Base-by-base conservation (phyloP, 2,797 vertebrate genomes). In the Anabacerthia variegaticeps region DNA sequence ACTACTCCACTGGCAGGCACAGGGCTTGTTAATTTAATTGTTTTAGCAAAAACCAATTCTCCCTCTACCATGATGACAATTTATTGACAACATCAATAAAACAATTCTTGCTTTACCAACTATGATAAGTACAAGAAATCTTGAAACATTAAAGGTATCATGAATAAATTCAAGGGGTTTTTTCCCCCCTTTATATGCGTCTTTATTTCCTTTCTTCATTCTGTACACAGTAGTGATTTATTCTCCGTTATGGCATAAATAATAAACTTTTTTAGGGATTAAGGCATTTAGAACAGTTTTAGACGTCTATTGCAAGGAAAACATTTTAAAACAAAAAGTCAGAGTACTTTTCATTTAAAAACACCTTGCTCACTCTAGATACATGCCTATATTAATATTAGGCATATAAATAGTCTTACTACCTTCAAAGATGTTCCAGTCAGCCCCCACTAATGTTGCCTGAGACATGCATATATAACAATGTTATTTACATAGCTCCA, bases 391-490 rank as follows among this genome's bases (percentile, higher is more conserved):
- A 85, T 83, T 80, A 89, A 54, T 79, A 82, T 62, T 68, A 91
- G 54, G 20, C 20, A 43, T 51, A 43, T 78, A 87, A 88, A 88
- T 68, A 71, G 11, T 89, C 34, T 63, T 67, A 43, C 3, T 65
- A 54, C 27, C 7, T 86, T 59, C 79, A 75, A 72, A 88, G 80
- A 23, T 37, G 26, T 30, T 62, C 20, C 59, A 85, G 36, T 51
- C 2, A 0, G 26, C 49, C 43, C n/a, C 34, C 12, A 27, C 49
- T 71, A 73, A 39, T 0, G 0, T 49, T 74, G 44, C 48, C 26
- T 69, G 68, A 90, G 73, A 73, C 58, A 21, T 32, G 32, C 28
- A 76, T 61, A 22, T 14, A 9, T 48, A 80, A 69, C 32, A 71
- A 32, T 32, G 55, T 58, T 85, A 78, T 77, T 88, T 92, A 32